Evolutionary conservation across 2,113 vertebrate genomes (phyloP).

Genomic region (Glaucidium brasilianum): DNA sequence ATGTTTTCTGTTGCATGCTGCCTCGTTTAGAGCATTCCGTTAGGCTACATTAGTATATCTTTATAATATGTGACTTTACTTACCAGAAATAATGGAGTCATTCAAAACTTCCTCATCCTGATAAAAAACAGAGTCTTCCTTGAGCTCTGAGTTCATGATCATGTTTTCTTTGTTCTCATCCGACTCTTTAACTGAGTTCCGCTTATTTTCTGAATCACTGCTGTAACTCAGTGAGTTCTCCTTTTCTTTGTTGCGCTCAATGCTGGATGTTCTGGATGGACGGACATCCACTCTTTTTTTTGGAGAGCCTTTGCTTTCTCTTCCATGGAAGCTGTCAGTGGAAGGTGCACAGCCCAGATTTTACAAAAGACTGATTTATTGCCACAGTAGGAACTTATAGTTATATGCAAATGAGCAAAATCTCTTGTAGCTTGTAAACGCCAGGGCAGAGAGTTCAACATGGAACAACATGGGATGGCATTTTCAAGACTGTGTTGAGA

Average conservation of each 20-base stretch:
- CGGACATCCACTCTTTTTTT: slow-evolving; percentile 85
- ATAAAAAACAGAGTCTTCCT: slow-evolving; percentile 75
- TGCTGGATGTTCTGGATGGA: slow-evolving; percentile 82
- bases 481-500: neutral
- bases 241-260: slow-evolving; percentile 78
- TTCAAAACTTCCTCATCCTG: slow-evolving; percentile 90
- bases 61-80: slow-evolving; percentile 35
- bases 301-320: slow-evolving; percentile 86
- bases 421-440: neutral
- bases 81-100: slow-evolving; percentile 93
- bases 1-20: neutral
- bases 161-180: slow-evolving; percentile 98
- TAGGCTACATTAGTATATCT: neutral
- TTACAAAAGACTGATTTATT: neutral
- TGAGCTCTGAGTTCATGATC: slow-evolving; percentile 81
- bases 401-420: neutral
- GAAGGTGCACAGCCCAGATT: neutral
- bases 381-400: neutral
- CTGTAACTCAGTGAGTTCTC: slow-evolving; percentile 65
- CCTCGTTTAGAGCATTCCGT: neutral
- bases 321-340: slow-evolving; percentile 82
- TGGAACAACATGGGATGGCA: neutral
- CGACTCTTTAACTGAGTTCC: slow-evolving; percentile 71
- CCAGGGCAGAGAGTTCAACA: neutral
- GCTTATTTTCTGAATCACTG: slow-evolving; percentile 72